A percentile compares a stretch with the other conserved stretches of the same genome.
Conservation (phyloP, 2,113 vertebrate species). For the Brienomyrus longianalis region DNA sequence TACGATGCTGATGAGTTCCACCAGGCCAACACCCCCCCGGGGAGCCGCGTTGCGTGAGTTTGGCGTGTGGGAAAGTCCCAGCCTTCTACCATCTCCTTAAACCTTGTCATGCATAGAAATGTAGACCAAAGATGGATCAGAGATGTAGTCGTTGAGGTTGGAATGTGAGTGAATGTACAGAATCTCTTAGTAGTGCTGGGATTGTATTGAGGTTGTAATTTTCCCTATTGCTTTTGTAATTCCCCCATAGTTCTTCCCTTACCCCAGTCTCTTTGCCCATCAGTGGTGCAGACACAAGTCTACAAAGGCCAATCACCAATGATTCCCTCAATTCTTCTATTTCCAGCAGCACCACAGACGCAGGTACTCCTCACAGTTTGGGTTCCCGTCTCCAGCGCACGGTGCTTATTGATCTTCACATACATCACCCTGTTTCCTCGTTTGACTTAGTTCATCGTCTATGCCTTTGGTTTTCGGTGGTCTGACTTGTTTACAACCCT, state of each 20-base stretch:
- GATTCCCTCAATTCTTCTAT: conserved; percentile 93
- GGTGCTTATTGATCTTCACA: background rate
- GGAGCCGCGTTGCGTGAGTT: conserved; percentile 83
- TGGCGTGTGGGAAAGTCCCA: no score
- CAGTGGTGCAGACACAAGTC: conserved; percentile 67
- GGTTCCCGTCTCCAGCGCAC: background rate
- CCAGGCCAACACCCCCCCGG: conserved; percentile 86
- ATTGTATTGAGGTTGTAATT: background rate
- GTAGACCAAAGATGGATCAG: background rate
- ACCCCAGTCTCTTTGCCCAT: conserved; percentile 65
- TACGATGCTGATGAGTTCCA: conserved; percentile 97
- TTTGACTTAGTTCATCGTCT: background rate
- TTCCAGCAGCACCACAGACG: conserved; percentile 92
- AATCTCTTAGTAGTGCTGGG: background rate
- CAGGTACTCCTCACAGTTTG: conserved; percentile 57
- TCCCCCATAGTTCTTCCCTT: conserved; percentile 64
- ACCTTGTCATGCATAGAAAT: background rate
- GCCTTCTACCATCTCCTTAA: no score
- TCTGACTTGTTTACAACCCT: background rate
- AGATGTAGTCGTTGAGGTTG: background rate
- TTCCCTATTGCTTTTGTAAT: background rate
- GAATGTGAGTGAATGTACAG: background rate
- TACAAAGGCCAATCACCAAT: conserved; percentile 85
- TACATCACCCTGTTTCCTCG: background rate
- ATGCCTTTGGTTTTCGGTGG: background rate